Evolutionary conservation across 2,888 invertebrate genomes (phyloP).

Genomic region (Rotaria magnacalcarata): DNA sequence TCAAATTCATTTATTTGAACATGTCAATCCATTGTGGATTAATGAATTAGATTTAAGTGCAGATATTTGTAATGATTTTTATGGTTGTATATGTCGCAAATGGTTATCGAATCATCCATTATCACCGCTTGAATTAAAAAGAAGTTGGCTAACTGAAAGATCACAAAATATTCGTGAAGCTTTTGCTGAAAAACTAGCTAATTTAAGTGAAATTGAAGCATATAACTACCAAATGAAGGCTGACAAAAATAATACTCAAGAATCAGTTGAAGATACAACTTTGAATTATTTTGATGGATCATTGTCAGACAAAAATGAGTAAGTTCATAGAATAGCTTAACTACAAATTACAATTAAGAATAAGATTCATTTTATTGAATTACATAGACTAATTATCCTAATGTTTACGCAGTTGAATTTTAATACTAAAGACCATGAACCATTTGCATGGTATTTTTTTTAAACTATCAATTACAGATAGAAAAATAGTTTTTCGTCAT

Average conservation of each 20-base stretch:
- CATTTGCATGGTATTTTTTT: too few species aligned
- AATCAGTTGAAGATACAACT: background rate
- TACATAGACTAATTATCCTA: too few species aligned
- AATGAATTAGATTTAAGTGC: background rate
- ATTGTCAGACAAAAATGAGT: background rate
- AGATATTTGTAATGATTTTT: background rate
- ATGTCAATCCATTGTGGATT: background rate
- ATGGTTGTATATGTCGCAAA: background rate
- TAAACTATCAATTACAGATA: too few species aligned
- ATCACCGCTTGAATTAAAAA: constrained; percentile 15
- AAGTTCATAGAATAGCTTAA: background rate
- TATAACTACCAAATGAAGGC: background rate
- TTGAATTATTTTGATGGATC: background rate
- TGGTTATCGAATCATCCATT: background rate
- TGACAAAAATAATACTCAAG: background rate
- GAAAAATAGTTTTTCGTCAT: too few species aligned
- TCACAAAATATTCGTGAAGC: background rate
- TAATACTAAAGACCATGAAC: too few species aligned
- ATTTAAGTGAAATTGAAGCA: background rate
- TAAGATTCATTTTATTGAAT: too few species aligned
- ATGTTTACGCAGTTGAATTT: too few species aligned
- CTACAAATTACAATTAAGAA: too few species aligned
- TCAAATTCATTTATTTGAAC: background rate
- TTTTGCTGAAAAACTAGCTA: background rate
- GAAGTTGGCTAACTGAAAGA: constrained; percentile 29